Conservation (phyloP, 2,888 invertebrate genomes). For the Eupsilia transversa region DNA sequence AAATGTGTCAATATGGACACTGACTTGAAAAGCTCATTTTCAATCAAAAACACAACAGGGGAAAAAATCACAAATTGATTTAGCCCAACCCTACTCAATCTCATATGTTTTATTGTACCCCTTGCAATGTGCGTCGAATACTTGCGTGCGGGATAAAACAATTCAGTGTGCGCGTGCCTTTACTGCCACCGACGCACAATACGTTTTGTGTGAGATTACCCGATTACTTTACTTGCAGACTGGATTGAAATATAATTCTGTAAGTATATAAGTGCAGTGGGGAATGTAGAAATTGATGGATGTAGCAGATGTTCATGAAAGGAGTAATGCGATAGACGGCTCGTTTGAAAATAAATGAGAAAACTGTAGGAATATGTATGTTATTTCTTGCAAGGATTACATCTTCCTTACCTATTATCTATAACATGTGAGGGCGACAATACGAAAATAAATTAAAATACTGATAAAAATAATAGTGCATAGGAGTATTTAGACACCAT, state of each 20-base stretch:
- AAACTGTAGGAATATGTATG: background rate
- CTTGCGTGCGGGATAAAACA: constrained; percentile 82
- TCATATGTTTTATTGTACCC: constrained; percentile 81
- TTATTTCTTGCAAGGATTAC: background rate
- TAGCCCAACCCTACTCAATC: constrained; percentile 73
- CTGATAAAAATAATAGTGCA: too few relatives aligned
- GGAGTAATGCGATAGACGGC: constrained; percentile 2
- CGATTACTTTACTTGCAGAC: constrained; percentile 81
- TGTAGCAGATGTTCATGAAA: constrained; percentile 24
- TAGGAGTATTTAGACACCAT: too few relatives aligned
- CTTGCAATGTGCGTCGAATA: constrained; percentile 81
- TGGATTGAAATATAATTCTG: constrained; percentile 75
- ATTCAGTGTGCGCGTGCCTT: constrained; percentile 83
- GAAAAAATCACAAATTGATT: too few relatives aligned
- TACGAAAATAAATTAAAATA: too few relatives aligned
- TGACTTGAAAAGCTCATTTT: too few relatives aligned
- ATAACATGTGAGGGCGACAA: too few relatives aligned
- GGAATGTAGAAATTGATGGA: constrained; percentile 40
- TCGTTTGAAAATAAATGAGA: constrained; percentile 50
- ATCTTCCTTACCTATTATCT: too few relatives aligned
- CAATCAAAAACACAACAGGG: too few relatives aligned
- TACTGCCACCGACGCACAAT: constrained; percentile 67
- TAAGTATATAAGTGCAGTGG: constrained; percentile 44
- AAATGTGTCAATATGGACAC: too few relatives aligned
- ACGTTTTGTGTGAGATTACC: constrained; percentile 77